Conservation (phyloP, 2,113 vertebrate genomes). For the Coptodon bakossiorum region DNA sequence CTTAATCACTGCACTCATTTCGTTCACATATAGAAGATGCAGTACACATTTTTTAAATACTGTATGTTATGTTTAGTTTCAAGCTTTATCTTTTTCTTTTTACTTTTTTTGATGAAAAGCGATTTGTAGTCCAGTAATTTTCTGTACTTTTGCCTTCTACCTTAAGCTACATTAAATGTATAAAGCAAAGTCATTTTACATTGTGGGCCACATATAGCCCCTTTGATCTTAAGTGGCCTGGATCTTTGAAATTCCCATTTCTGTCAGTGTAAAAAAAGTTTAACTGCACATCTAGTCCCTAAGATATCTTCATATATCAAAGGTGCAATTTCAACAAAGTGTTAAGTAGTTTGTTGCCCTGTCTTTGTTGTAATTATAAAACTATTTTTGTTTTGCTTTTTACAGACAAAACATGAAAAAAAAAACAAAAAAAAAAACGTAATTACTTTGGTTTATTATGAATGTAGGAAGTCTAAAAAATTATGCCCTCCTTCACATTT, state of each 20-base stretch:
- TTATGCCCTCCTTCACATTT: not conserved
- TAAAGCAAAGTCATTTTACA: not conserved
- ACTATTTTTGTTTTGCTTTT: not conserved
- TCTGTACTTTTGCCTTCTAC: accelerated
- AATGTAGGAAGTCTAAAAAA: not conserved
- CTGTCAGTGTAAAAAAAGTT: not conserved
- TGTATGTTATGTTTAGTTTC: not conserved
- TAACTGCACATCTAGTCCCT: not conserved
- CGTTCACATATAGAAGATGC: not conserved
- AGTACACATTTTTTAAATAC: not conserved
- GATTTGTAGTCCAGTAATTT: not conserved
- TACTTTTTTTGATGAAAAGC: not conserved
- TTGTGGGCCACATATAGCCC: not conserved
- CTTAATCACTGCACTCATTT: not conserved
- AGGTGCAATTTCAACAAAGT: not conserved
- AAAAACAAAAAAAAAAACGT: too few species aligned
- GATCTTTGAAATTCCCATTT: not conserved
- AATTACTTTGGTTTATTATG: not conserved
- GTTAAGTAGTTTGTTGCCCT: not conserved
- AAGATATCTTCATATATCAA: accelerated
- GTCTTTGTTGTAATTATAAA: not conserved
- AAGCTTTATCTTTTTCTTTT: not conserved
- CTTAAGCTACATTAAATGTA: not conserved
- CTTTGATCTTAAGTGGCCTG: not conserved
- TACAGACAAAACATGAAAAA: accelerated